Conservation (phyloP, 53 echinoderm and acorn worm genomes). For the Echinarachnius parma region DNA sequence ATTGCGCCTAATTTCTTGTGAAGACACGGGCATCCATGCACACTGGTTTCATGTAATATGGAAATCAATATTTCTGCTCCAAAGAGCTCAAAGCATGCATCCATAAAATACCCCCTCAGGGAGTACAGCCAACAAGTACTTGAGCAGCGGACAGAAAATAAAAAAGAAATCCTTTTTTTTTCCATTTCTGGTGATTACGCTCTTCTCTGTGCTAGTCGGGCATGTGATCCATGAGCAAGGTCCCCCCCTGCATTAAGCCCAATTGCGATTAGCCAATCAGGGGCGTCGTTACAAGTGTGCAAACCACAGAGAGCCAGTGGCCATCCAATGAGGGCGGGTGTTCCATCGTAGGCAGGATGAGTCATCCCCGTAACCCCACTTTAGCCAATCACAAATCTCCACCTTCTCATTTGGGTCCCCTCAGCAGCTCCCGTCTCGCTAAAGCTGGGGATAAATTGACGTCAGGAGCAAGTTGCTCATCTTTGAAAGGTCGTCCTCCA, state of each 20-base stretch:
- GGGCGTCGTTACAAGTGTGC: neutral
- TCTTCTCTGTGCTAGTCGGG: slow-evolving; percentile 16
- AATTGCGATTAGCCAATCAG: too few relatives aligned
- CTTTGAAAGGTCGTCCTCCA: slow-evolving; percentile 18
- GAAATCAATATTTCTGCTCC: slow-evolving; percentile 14
- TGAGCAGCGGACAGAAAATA: neutral
- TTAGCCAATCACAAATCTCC: slow-evolving; percentile 43
- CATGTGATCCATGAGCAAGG: slow-evolving; percentile 27
- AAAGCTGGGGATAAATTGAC: slow-evolving; percentile 44
- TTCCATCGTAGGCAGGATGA: slow-evolving; percentile 12
- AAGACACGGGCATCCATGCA: too few relatives aligned
- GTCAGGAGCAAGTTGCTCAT: slow-evolving; percentile 38
- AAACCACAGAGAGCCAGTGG: neutral
- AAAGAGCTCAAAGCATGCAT: slow-evolving; percentile 22
- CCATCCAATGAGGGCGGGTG: slow-evolving; percentile 9
- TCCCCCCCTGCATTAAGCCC: too few relatives aligned
- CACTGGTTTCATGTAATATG: too few relatives aligned
- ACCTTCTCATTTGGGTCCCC: slow-evolving; percentile 1
- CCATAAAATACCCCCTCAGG: neutral
- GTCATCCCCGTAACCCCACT: slow-evolving; percentile 29
- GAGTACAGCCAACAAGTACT: slow-evolving; percentile 32
- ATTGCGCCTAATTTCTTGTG: too few relatives aligned
- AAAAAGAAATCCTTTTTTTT: slow-evolving; percentile 7
- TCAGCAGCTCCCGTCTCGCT: slow-evolving; percentile 32
- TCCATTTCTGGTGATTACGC: slow-evolving; percentile 25